phyloP scores from a whole-genome alignment of 2,797 vertebrate species.

The Danio tinwini region DNA sequence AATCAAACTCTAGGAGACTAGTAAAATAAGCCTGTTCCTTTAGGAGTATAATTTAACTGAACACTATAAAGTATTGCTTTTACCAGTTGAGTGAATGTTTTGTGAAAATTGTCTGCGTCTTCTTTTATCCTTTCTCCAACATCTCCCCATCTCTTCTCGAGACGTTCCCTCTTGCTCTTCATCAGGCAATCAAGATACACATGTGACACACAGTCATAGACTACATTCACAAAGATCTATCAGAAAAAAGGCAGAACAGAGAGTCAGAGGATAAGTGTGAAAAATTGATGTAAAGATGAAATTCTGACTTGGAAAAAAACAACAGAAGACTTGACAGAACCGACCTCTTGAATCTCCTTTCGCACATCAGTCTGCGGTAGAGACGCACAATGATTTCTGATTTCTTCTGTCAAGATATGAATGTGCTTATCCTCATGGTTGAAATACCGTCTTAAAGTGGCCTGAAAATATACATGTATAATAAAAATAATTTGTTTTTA shows the following conservation, averaged over 20 bases:
- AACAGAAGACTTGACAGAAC: neutral
- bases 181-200: conserved; percentile 67
- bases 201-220: conserved; percentile 41
- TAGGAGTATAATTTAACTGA: too few relatives aligned
- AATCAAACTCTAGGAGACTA: too few relatives aligned
- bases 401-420: fast-evolving
- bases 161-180: conserved; percentile 1
- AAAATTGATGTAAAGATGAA: neutral
- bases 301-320: neutral
- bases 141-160: conserved; percentile 63
- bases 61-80: conserved; percentile 17
- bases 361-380: conserved; percentile 18
- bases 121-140: conserved; percentile 41
- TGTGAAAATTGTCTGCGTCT: conserved; percentile 61
- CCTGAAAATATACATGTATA: conserved; percentile 55
- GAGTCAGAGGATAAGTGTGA: neutral
- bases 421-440: neutral
- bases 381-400: conserved; percentile 31
- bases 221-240: conserved; percentile 50
- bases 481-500: too few relatives aligned
- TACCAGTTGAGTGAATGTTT: conserved; percentile 60
- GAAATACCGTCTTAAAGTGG: conserved; percentile 65
- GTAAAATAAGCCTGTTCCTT: neutral
- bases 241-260: conserved; percentile 9
- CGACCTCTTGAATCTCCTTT: conserved; percentile 42